These are phyloP conservation scores for Rhineura floridana DNA, from an alignment of 2,113 vertebrate species.

Conservation along the genomic window DNA sequence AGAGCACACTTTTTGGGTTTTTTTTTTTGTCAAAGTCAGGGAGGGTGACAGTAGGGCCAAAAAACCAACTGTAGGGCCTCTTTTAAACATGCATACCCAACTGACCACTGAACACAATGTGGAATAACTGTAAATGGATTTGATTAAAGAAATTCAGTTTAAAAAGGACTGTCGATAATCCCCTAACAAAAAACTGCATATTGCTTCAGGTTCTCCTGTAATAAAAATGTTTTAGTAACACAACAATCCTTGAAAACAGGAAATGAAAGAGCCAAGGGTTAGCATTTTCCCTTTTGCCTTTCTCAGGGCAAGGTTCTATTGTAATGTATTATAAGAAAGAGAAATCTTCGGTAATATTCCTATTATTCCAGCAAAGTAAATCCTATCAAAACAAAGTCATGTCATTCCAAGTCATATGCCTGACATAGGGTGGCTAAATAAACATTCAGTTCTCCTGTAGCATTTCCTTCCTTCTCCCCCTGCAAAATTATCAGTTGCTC, in stretches of 20 bases:
- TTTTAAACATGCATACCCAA: conserved; percentile 81
- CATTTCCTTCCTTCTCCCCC: conserved; percentile 41
- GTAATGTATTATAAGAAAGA: conserved; percentile 67
- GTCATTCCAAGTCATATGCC: conserved; percentile 54
- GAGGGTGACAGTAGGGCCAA: conserved; percentile 74
- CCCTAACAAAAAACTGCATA: conserved; percentile 82
- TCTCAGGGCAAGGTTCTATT: conserved; percentile 67
- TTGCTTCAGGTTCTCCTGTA: conserved; percentile 81
- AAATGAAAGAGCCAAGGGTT: conserved; percentile 76
- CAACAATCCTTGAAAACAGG: conserved; percentile 79
- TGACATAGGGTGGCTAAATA: conserved; percentile 63
- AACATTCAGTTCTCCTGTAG: conserved; percentile 51
- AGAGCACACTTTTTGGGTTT: conserved; percentile 49
- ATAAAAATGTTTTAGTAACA: conserved; percentile 85
- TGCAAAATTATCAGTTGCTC: conserved; percentile 43
- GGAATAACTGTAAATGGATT: conserved; percentile 87
- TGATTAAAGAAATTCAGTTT: conserved; percentile 86
- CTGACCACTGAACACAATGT: conserved; percentile 75
- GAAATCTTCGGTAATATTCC: conserved; percentile 55
- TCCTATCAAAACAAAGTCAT: conserved; percentile 70
- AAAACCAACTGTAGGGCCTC: conserved; percentile 78
- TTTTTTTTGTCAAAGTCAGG: conserved; percentile 74
- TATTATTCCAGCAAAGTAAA: conserved; percentile 76
- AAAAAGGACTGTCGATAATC: conserved; percentile 82
- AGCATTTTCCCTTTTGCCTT: conserved; percentile 69